Conservation (phyloP, 2,888 invertebrate species). For the Automeris io region DNA sequence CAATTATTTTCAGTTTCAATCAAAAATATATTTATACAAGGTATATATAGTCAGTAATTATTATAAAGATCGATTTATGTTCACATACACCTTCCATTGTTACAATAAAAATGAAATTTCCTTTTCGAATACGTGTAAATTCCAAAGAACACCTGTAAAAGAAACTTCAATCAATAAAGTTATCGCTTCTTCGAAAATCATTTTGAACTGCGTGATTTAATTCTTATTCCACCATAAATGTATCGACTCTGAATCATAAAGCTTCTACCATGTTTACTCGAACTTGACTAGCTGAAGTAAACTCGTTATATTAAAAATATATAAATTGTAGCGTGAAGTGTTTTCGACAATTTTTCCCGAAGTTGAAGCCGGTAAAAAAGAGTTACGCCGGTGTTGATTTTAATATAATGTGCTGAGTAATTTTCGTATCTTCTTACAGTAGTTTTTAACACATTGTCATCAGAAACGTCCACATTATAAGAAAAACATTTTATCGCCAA, state of each 20-base stretch:
- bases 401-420: conserved; percentile 54
- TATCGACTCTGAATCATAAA: conserved; percentile 14
- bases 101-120: background rate
- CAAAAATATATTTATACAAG: background rate
- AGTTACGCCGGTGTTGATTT: conserved; percentile 57
- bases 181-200: conserved; percentile 20
- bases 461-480: too few relatives aligned
- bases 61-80: background rate
- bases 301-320: conserved; percentile 33
- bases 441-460: conserved; percentile 17
- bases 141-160: conserved; percentile 10
- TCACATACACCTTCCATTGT: background rate
- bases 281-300: conserved; percentile 11
- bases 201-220: conserved; percentile 19
- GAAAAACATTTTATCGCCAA: too few relatives aligned
- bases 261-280: conserved; percentile 1
- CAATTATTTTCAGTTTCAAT: too few relatives aligned
- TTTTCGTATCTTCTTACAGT: conserved; percentile 31
- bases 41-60: background rate
- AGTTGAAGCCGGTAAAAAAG: conserved; percentile 42
- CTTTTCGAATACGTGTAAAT: background rate
- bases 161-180: conserved; percentile 13
- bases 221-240: conserved; percentile 23
- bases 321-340: conserved; percentile 32
- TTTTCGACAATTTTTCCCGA: conserved; percentile 36